Base-by-base conservation (phyloP, 2,113 vertebrate genomes). In the pig (Sus scrofa) region DNA sequence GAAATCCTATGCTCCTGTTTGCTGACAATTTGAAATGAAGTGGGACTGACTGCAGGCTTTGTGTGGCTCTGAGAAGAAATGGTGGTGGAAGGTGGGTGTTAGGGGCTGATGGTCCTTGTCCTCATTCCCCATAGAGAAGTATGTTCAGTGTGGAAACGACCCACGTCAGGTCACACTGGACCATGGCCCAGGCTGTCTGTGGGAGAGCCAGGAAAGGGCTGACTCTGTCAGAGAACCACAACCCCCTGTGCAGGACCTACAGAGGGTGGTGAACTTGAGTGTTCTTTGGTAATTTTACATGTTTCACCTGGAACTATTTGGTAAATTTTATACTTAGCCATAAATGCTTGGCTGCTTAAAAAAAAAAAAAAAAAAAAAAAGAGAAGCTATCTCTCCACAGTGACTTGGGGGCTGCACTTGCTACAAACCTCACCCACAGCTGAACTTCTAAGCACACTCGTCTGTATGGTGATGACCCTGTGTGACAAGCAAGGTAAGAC, bases 401-500 rank as follows among this genome's bases (percentile, higher is more conserved):
- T 9, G 60, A 88, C 18, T 68, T 50, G 30, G 6, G 32, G 27
- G 32, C 30, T 19, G 4, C 52, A 15, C 58, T 27, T 62, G 65
- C 63, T 13, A n/a, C 13, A 60, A 63, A 62, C 14, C 16, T 52
- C 18, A 16, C 30, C 20, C 6, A 8, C 37, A 26, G 15, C 0
- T 26, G 11, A 24, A 39, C 34, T 65, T 91, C 30, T 9, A 16
- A 16, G 3, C 73, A 54, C 15, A 26, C 15, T n/a, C 9, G 3
- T 15, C 39, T 37, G 0, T 7, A 13, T 15, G 2, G 19, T 3
- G 4, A 5, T 0, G 39, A 39, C 22, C 67, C 52, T 6, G 2
- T 13, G 73, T 44, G 37, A 37, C 67, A 44, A 8, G 0, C 67
- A 37, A 8, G 0, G 9, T 4, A 18, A 74, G 85, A n/a, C 9